phyloP scores from a whole-genome alignment of 2,888 invertebrate genomes.

The Merodon equestris region DNA sequence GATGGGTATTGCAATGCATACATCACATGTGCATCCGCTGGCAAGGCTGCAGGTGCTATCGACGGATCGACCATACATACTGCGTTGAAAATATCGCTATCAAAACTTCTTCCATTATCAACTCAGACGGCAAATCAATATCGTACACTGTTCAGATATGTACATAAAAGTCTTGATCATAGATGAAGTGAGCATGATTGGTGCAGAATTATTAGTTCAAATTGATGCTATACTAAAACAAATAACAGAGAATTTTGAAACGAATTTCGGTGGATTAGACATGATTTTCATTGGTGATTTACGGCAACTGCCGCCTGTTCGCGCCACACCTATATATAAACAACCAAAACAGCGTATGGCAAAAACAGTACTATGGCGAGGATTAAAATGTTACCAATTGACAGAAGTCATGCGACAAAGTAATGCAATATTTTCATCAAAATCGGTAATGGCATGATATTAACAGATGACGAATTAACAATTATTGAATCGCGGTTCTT shows the following conservation, averaged over 20 bases:
- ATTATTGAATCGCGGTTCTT: constrained; percentile 63
- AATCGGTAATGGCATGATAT: constrained; percentile 52
- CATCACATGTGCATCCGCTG: constrained; percentile 75
- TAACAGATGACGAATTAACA: constrained; percentile 48
- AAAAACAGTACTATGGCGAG: constrained; percentile 71
- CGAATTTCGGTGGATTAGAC: constrained; percentile 74
- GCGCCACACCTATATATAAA: constrained; percentile 72
- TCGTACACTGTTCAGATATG: constrained; percentile 63
- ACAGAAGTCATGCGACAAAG: constrained; percentile 72
- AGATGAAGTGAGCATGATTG: constrained; percentile 75
- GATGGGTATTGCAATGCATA: constrained; percentile 76
- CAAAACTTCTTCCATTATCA: constrained; percentile 66
- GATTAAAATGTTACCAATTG: constrained; percentile 71
- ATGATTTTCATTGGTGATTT: constrained; percentile 75
- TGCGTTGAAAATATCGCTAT: constrained; percentile 60
- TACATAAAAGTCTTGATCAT: constrained; percentile 72
- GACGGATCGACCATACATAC: constrained; percentile 76
- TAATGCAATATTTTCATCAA: constrained; percentile 70
- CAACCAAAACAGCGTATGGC: constrained; percentile 64
- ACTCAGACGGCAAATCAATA: constrained; percentile 63
- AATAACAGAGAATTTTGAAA: constrained; percentile 72
- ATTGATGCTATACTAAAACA: constrained; percentile 73
- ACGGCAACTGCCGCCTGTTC: constrained; percentile 74
- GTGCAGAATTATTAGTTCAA: constrained; percentile 71
- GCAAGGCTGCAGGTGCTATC: constrained; percentile 76